phyloP scores from a whole-genome alignment of 2,113 vertebrate genomes.

The Sinocyclocheilus anophthalmus region DNA sequence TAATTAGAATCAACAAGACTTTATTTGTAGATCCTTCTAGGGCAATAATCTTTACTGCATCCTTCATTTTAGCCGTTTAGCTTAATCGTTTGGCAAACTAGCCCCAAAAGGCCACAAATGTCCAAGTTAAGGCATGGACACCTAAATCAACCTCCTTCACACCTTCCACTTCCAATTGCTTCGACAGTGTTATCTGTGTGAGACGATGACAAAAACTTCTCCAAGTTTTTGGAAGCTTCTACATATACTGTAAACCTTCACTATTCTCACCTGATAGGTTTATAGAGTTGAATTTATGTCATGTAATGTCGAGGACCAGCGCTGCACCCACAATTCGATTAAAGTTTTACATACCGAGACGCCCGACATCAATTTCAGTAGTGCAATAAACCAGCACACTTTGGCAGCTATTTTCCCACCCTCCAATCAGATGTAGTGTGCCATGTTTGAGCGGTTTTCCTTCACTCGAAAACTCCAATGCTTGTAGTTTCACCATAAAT shows the following conservation, averaged over 20 bases:
- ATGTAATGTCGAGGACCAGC: conserved; percentile 33
- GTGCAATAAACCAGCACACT: conserved; percentile 31
- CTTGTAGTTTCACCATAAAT: background rate
- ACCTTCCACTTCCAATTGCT: background rate
- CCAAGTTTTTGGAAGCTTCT: conserved; percentile 15
- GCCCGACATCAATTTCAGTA: conserved; percentile 33
- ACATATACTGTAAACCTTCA: conserved; percentile 38
- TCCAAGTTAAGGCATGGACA: background rate
- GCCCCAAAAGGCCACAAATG: background rate
- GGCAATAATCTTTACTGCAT: background rate
- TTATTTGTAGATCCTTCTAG: background rate
- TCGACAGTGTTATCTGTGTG: background rate
- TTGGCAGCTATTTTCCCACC: conserved; percentile 33
- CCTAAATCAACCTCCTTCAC: conserved; percentile 13
- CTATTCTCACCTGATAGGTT: conserved; percentile 34
- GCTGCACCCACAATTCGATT: conserved; percentile 41
- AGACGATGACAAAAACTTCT: background rate
- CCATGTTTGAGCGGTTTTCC: conserved; percentile 1
- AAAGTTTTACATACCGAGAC: conserved; percentile 45
- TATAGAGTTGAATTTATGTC: conserved; percentile 38
- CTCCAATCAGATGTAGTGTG: conserved; percentile 4
- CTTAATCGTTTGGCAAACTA: background rate
- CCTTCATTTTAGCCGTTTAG: background rate
- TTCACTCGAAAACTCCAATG: background rate
- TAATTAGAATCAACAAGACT: background rate